Base-by-base conservation (phyloP, 2,797 vertebrate species). In the Distichodus sexfasciatus region DNA sequence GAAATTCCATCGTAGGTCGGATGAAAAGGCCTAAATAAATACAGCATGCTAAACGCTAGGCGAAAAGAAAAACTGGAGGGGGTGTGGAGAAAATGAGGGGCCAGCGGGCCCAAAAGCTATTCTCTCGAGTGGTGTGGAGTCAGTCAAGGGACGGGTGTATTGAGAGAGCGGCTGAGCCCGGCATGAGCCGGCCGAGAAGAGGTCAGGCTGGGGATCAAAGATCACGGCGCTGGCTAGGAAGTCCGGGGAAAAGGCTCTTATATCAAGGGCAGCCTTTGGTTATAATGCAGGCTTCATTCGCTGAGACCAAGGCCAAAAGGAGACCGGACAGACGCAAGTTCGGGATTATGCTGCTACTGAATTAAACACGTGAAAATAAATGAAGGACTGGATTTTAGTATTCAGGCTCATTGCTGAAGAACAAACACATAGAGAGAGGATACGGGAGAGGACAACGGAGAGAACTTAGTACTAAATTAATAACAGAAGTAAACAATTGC, bases 231-330 rank as follows among this genome's bases (percentile, higher is more conserved):
- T 60, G 74, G 73, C 79, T 66, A 72, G 75, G 73, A 72, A 60
- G 14, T 28, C 70, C 29, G 54, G 62, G 4, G 75, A 75, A 80
- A 83, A 85, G 76, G 77, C 67, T 82, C 83, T 54, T 83, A 86
- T 87, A 86, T 69, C 85, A 83, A 77, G 80, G 72, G 81, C 82
- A 84, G 82, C 72, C 84, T 85, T 88, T 88, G 86, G 87, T 87
- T 88, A 87, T 80, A 85, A 86, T 84, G 84, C 84, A 63, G 79
- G 79, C 76, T 69, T 74, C 77, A 72, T 85, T 81, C 79, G 73
- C 71, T 55, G 80, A 85, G 82, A 84, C 79, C 82, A 79, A 84
- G n/a, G n/a, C n/a, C n/a, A n/a, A n/a, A n/a, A n/a, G n/a, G n/a
- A n/a, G n/a, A n/a, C n/a, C n/a, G n/a, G n/a, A n/a, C n/a, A n/a